Conservation (phyloP, 2,888 invertebrate genomes). For the Tenodera sinensis region DNA sequence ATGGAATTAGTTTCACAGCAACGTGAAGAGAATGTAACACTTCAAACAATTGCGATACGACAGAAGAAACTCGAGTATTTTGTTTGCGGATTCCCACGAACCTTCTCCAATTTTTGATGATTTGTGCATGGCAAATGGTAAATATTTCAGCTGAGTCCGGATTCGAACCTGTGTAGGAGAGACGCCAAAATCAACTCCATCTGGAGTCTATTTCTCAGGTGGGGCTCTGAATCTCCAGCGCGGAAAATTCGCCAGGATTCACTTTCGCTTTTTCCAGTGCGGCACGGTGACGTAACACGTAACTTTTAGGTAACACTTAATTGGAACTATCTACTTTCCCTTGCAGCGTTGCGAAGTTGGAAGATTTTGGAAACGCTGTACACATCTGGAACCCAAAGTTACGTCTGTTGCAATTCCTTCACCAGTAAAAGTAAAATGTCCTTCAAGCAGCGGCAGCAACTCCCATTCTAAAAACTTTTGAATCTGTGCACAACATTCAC, state of each 20-base stretch:
- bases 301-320: constrained; percentile 17
- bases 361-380: neutral
- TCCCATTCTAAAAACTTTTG: neutral
- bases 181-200: too few relatives aligned
- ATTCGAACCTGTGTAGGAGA: neutral
- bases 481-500: neutral
- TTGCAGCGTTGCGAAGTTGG: neutral
- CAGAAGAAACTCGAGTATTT: too few relatives aligned
- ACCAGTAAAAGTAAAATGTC: neutral
- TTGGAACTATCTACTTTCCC: constrained; percentile 4
- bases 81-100: too few relatives aligned
- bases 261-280: neutral
- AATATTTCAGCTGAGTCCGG: neutral
- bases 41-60: too few relatives aligned
- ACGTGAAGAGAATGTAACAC: too few relatives aligned
- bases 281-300: constrained; percentile 8
- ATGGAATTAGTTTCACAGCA: too few relatives aligned
- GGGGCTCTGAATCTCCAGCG: neutral
- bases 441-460: neutral
- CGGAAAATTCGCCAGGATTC: neutral
- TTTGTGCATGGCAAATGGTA: too few relatives aligned
- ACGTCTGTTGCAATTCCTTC: neutral
- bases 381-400: neutral
- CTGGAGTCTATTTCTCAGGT: neutral
- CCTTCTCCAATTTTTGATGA: too few relatives aligned